Evolutionary conservation across 2,888 invertebrate genomes (phyloP).

Genomic region (Hedya salicella): DNA sequence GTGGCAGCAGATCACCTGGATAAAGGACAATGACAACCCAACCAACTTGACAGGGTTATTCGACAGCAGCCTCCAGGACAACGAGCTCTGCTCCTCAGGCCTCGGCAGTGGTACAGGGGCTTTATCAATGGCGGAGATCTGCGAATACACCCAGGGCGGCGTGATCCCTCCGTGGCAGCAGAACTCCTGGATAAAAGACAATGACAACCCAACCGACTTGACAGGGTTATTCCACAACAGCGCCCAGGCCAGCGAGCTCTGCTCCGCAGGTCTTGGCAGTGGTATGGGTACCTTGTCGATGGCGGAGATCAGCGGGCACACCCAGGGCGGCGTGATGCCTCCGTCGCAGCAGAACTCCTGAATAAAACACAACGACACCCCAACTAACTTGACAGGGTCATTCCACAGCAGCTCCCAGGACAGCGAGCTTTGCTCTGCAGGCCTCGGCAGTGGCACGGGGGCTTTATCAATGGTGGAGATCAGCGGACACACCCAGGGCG

Average conservation of each 20-base stretch:
- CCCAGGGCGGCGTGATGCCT: no score
- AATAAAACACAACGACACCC: background rate
- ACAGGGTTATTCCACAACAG: constrained; percentile 89
- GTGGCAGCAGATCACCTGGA: no score
- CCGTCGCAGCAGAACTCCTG: no score
- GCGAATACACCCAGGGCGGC: constrained; percentile 87
- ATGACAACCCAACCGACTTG: background rate
- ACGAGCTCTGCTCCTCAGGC: constrained; percentile 87
- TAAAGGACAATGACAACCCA: background rate
- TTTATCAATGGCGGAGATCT: constrained; percentile 86
- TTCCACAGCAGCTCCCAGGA: constrained; percentile 94
- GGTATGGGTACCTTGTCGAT: constrained; percentile 87
- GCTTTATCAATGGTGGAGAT: constrained; percentile 87
- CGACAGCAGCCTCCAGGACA: constrained; percentile 93
- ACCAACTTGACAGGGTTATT: constrained; percentile 88
- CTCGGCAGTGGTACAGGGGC: constrained; percentile 87
- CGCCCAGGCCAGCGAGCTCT: constrained; percentile 91
- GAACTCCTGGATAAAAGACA: constrained; percentile 82
- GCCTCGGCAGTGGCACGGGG: constrained; percentile 86
- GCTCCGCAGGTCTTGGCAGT: constrained; percentile 86
- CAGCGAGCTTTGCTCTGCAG: constrained; percentile 87
- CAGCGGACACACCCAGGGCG: constrained; percentile 87
- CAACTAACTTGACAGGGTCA: constrained; percentile 86
- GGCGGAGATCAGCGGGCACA: constrained; percentile 86
- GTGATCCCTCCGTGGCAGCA: constrained; percentile 93